Evolutionary conservation across 2,888 invertebrate species (phyloP).

Genomic region (Melieria picta): DNA sequence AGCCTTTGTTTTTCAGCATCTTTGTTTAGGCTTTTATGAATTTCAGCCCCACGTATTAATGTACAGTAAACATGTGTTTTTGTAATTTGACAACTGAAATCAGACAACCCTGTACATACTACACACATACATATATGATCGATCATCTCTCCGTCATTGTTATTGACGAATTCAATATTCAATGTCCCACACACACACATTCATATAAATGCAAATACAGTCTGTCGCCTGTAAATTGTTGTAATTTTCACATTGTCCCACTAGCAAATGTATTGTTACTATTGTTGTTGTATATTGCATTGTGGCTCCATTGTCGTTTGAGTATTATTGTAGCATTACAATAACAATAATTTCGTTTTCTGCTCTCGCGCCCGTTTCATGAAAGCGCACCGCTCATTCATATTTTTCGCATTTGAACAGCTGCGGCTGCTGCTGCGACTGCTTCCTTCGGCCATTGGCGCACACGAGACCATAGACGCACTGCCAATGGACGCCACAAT

Average conservation of each 20-base stretch:
- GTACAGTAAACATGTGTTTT: not conserved
- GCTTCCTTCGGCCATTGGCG: not conserved
- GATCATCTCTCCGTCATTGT: too few relatives aligned
- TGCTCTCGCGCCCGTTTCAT: too few relatives aligned
- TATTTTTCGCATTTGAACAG: not conserved
- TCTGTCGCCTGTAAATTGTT: slow-evolving; percentile 52
- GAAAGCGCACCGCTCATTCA: too few relatives aligned
- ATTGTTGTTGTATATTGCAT: not conserved
- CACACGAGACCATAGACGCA: slow-evolving; percentile 20
- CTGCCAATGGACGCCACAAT: slow-evolving; percentile 8
- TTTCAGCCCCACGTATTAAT: not conserved
- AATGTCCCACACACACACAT: too few relatives aligned
- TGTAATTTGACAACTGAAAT: not conserved
- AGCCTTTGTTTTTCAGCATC: too few relatives aligned
- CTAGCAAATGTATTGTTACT: slow-evolving; percentile 4
- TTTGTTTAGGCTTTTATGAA: not conserved
- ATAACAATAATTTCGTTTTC: too few relatives aligned
- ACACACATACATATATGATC: too few relatives aligned
- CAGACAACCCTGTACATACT: too few relatives aligned
- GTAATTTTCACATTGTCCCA: slow-evolving; percentile 31
- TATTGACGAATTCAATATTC: too few relatives aligned
- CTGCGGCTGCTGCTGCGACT: slow-evolving; percentile 31
- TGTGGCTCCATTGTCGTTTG: not conserved
- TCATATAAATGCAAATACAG: slow-evolving; percentile 45
- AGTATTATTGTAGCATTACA: not conserved